Evolutionary conservation across 2,113 vertebrate genomes (phyloP), one percentile per base, ranked within the genome.

Genomic region (Alexandromys fortis): DNA sequence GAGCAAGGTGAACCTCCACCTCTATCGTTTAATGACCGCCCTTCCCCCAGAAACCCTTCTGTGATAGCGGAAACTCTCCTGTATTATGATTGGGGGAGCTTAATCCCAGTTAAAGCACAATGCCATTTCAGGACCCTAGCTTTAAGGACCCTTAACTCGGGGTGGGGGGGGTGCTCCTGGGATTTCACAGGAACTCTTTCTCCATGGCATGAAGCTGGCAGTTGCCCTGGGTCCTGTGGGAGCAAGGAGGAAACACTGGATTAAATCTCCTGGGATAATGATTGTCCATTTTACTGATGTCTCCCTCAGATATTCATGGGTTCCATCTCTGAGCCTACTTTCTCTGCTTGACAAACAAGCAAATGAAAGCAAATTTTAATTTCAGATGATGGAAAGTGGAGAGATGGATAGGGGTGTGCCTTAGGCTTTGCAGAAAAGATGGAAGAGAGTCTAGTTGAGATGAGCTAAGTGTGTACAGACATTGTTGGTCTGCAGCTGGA

Each of bases 221-320:
- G 45, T 72, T 95, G 58, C 89, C 91, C 49, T 19, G 45, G 95
- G 61, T 68, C 38, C 86, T 92, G 76, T 16, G 63, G 63, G 68
- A 94, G n/a, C 89, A 90, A 67, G 45, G 70, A 96, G 79, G 83
- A 96, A 72, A 76, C 9, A 76, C 24, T 91, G 61, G 8, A 89
- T 38, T 33, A 86, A 90, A 28, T 85, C 94, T 92, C 92, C 72
- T 5, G 24, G 42, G 70, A 86, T 1, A 86, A 33, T 30, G 45
- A 49, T 89, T 95, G 75, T 73, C 78, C 63, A 83, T 89, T 90
- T 95, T 81, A 73, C 5, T 77, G 35, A 35, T 70, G 0, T 6
- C 17, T 78, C 65, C 33, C n/a, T 92, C 16, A 52, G 33, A 9
- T 61, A 73, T 24, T 65, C 81, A 17, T 1, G 12, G 33, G 52